Evolutionary conservation across 2,888 invertebrate genomes (phyloP).

Genomic region (Calameuta filiformis): DNA sequence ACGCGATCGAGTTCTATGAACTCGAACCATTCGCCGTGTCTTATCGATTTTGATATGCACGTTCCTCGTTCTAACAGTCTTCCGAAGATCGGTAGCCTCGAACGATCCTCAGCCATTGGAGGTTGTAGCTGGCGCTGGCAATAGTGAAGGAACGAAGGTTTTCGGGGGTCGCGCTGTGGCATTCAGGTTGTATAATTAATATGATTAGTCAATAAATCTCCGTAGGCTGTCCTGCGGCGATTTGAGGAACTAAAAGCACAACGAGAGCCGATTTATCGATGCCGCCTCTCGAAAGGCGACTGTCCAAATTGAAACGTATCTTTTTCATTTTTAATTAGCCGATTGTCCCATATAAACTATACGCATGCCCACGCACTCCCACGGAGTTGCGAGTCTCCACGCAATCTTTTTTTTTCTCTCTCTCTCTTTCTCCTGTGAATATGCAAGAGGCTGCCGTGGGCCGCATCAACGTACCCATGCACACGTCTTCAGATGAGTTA

Average conservation of each 20-base stretch:
- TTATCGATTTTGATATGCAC: not conserved
- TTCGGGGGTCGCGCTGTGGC: not conserved
- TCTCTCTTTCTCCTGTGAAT: conserved; percentile 25
- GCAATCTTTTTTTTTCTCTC: conserved; percentile 20
- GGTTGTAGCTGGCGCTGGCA: not conserved
- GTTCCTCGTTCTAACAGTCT: not conserved
- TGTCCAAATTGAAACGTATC: not conserved
- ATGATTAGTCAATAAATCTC: not conserved
- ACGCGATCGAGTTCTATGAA: not conserved
- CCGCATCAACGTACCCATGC: not conserved
- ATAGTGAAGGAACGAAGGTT: not conserved
- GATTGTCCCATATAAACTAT: not conserved
- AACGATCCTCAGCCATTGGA: not conserved
- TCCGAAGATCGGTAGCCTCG: not conserved
- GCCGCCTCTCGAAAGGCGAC: not conserved
- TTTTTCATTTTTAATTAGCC: not conserved
- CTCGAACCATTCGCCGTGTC: not conserved
- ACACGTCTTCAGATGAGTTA: not conserved
- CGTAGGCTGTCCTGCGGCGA: not conserved
- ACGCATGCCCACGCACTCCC: conserved; percentile 37
- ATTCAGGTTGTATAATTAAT: not conserved
- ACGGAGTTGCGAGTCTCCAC: conserved; percentile 32
- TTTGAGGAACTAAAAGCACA: not conserved
- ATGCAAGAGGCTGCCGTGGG: not conserved
- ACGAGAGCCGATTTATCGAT: not conserved